Evolutionary conservation across 2,113 vertebrate species (phyloP).

Genomic region (Turnix velox): DNA sequence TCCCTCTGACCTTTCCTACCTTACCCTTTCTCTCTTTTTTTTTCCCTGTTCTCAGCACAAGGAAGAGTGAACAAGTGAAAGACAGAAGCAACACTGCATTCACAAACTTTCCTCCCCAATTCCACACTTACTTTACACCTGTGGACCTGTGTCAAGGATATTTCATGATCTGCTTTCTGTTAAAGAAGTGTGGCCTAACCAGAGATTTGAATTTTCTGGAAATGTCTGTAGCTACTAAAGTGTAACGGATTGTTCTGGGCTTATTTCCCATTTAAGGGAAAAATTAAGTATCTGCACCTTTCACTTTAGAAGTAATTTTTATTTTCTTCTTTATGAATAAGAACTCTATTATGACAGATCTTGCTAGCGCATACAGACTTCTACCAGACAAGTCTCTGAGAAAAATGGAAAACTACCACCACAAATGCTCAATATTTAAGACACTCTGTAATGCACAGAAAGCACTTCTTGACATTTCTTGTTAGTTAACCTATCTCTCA

Average conservation of each 20-base stretch:
- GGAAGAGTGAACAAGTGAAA: not conserved
- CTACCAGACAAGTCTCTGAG: not conserved
- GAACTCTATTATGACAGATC: not conserved
- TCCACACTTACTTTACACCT: not conserved
- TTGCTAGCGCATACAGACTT: not conserved
- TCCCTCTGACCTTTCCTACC: not conserved
- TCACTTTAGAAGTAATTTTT: not conserved
- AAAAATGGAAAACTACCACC: not conserved
- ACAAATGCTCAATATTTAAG: not conserved
- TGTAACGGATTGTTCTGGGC: not conserved
- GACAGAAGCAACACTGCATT: not conserved
- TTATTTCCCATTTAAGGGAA: not conserved
- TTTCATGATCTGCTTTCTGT: not conserved
- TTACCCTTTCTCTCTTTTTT: not conserved
- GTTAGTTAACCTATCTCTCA: not conserved
- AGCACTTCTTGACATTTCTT: not conserved
- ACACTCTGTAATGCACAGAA: not conserved
- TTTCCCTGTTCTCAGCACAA: not conserved
- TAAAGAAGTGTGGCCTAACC: not conserved
- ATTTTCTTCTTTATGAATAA: not conserved
- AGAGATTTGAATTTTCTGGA: not conserved
- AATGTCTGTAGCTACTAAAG: not conserved
- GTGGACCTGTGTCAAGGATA: not conserved
- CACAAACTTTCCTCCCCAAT: not conserved
- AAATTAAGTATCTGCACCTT: not conserved